Evolutionary conservation across 2,113 vertebrate genomes (phyloP).

Genomic region (Eolophus roseicapilla): DNA sequence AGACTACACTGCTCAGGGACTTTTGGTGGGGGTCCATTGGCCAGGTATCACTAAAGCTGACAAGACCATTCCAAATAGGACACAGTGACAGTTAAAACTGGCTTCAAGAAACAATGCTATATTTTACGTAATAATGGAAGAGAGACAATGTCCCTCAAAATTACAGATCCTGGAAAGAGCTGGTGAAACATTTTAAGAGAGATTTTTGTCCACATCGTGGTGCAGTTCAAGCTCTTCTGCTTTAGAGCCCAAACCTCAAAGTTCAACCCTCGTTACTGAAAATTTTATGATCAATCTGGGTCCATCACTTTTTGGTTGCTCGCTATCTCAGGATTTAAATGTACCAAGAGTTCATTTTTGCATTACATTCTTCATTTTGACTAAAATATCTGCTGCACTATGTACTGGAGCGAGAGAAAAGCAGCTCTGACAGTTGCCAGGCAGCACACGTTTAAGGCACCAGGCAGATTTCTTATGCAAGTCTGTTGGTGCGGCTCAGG

Average conservation of each 20-base stretch:
- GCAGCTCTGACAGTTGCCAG: background rate
- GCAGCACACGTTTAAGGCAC: background rate
- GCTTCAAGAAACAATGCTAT: background rate
- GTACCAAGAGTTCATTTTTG: background rate
- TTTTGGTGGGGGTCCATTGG: background rate
- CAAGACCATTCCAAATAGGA: background rate
- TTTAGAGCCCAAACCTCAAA: background rate
- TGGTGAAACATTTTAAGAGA: background rate
- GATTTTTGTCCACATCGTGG: background rate
- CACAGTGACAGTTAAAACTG: background rate
- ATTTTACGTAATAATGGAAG: background rate
- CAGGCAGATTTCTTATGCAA: background rate
- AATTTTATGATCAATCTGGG: background rate
- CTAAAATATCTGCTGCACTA: background rate
- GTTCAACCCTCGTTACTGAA: background rate
- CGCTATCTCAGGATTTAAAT: background rate
- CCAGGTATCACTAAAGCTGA: background rate
- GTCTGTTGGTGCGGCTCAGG: background rate
- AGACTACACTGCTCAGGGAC: background rate
- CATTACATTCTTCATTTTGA: background rate
- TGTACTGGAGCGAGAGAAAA: background rate
- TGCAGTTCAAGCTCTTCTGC: background rate
- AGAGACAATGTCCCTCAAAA: background rate
- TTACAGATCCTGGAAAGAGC: background rate
- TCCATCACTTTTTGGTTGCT: background rate